phyloP scores from a whole-genome alignment of 2,113 vertebrate species.

The Tylochromis polylepis region DNA sequence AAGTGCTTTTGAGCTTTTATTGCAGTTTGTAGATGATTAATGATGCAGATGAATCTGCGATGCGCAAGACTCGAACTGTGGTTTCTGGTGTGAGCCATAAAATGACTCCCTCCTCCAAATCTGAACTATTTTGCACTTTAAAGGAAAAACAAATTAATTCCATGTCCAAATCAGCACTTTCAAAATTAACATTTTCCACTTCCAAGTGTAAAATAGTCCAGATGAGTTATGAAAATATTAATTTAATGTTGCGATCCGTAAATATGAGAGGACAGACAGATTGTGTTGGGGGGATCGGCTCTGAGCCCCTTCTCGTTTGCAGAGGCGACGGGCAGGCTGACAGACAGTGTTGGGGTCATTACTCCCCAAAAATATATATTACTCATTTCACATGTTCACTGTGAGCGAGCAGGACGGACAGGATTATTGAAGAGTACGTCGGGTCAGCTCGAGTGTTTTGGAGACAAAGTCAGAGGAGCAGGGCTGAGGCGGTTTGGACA shows the following conservation, averaged over 20 bases:
- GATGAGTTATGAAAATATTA: neutral
- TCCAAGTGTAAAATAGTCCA: neutral
- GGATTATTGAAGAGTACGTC: too few species aligned
- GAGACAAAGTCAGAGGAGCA: neutral
- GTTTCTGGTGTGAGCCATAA: too few species aligned
- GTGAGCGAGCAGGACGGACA: too few species aligned
- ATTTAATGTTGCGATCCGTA: neutral
- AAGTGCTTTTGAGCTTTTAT: neutral
- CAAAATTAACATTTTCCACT: neutral
- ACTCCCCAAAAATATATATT: too few species aligned
- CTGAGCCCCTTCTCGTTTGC: rapidly evolving
- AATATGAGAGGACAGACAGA: neutral
- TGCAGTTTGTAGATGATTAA: neutral
- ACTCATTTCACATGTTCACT: too few species aligned
- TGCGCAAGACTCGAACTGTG: neutral
- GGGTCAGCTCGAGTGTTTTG: too few species aligned
- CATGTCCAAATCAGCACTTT: neutral
- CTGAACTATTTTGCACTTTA: too few species aligned
- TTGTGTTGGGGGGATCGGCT: neutral
- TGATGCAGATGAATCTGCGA: neutral
- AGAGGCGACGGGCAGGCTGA: neutral
- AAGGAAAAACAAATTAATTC: rapidly evolving
- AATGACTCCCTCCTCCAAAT: too few species aligned
- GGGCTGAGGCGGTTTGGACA: neutral
- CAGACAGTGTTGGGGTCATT: too few species aligned